phyloP scores from a whole-genome alignment of 1,140 invertebrate genomes.

The Heliothis virescens region DNA sequence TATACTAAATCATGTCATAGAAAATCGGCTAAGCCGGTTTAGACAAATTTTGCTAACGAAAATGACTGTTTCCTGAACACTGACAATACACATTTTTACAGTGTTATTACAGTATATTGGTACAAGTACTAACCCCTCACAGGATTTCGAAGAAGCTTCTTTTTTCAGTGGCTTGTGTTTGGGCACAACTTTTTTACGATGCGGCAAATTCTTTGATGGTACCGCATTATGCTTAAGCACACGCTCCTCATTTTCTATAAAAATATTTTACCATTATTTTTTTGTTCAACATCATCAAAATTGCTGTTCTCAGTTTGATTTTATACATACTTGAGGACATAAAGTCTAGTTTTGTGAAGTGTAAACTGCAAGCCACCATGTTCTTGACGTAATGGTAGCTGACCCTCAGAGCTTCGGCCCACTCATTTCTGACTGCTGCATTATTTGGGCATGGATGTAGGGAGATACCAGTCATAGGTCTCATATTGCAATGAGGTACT shows the following conservation, averaged over 20 bases:
- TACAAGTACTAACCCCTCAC: background rate
- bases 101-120: background rate
- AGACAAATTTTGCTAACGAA: too few species aligned
- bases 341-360: conserved; percentile 30
- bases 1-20: too few species aligned
- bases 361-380: conserved; percentile 29
- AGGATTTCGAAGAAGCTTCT: background rate
- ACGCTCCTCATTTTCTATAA: background rate
- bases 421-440: conserved; percentile 20
- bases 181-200: background rate
- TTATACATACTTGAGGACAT: conserved; percentile 25
- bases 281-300: background rate
- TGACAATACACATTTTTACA: too few species aligned
- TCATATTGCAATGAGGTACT: conserved; percentile 24
- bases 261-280: background rate
- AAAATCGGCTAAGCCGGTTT: too few species aligned
- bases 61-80: too few species aligned
- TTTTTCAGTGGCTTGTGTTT: background rate
- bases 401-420: conserved; percentile 33
- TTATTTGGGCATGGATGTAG: conserved; percentile 36
- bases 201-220: conserved; percentile 4
- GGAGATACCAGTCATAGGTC: conserved; percentile 10
- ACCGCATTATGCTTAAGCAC: conserved; percentile 25
- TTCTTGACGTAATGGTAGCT: conserved; percentile 9
- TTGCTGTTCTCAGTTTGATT: background rate